Conservation (phyloP, 2,797 vertebrate species). For the Amazona ochrocephala region DNA sequence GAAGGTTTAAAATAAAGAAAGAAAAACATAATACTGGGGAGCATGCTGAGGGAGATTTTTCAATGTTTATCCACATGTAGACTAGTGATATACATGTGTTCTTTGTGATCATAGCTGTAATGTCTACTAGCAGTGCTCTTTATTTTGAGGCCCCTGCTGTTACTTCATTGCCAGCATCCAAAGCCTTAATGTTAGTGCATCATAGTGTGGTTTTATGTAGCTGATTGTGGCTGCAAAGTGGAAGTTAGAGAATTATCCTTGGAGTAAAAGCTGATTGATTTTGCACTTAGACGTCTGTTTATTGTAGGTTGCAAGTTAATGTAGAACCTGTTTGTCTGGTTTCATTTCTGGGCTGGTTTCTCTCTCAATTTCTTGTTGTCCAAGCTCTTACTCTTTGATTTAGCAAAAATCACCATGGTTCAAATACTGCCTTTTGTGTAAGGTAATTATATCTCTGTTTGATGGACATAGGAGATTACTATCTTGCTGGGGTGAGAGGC, state of each 20-base stretch:
- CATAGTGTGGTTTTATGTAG: not conserved
- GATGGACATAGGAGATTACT: constrained; percentile 1
- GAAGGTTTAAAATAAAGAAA: not conserved
- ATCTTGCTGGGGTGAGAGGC: not conserved
- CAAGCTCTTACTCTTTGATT: not conserved
- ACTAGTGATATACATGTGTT: not conserved
- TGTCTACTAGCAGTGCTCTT: not conserved
- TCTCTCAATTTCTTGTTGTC: constrained; percentile 2
- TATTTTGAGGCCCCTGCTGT: not conserved
- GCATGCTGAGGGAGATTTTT: not conserved
- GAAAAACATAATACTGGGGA: not conserved
- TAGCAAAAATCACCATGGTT: not conserved
- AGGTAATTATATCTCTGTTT: constrained; percentile 23
- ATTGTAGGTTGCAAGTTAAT: constrained; percentile 8
- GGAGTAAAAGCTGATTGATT: constrained; percentile 38
- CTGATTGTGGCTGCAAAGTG: not conserved
- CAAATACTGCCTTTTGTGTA: constrained; percentile 39
- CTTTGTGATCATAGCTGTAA: not conserved
- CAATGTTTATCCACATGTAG: not conserved
- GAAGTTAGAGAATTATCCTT: constrained; percentile 7
- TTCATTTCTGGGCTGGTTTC: constrained; percentile 33
- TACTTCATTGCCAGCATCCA: not conserved
- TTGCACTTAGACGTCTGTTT: not conserved
- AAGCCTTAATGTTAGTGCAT: not conserved
- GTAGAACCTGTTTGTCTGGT: constrained; percentile 50